Base-by-base conservation (phyloP, 2,113 vertebrate species). In the Bubo scandiacus region DNA sequence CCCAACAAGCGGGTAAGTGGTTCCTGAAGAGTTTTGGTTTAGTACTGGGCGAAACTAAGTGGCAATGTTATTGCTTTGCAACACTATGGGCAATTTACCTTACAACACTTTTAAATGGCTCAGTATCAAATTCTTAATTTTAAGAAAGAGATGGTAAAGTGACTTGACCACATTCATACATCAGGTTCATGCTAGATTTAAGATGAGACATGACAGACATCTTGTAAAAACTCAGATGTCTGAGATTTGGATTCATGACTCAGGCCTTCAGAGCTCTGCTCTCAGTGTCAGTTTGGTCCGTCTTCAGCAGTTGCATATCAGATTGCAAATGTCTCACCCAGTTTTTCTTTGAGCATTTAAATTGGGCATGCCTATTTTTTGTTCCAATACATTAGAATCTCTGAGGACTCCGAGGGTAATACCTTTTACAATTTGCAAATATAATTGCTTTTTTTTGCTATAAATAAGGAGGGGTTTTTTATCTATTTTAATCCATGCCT, bases 401-500 rank as follows among this genome's bases (percentile, higher is more conserved):
- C 42, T 51, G 32, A 95, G 73, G 45, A 80, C 20, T 49, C 43
- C 25, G 68, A 65, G 45, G 38, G 36, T 80, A 81, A 38, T 59
- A 12, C 13, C 40, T 94, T 73, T 80, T 92, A 59, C 21, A 73
- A 51, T 90, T 90, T 95, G 58, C 40, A 90, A 62, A 75, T 95
- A 29, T 51, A 77, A 89, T 80, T 92, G 54, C 29, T 18, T 87
- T 85, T 85, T 85, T 94, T 90, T 95, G 57, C 62, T 90, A 40
- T 77, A 93, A 94, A 87, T 79, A 86, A 66, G 57, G 82, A 38
- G 30, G 12, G 6, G 9, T 13, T 42, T 42, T 21, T 17, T 21
- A 86, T 85, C 38, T 85, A 27, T 92, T 96, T 95, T 95, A 92
- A 86, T 91, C 77, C 26, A 15, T 79, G 40, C 34, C 19, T 83